phyloP scores from a whole-genome alignment of 2,113 vertebrate species.

The Desmodus rotundus region DNA sequence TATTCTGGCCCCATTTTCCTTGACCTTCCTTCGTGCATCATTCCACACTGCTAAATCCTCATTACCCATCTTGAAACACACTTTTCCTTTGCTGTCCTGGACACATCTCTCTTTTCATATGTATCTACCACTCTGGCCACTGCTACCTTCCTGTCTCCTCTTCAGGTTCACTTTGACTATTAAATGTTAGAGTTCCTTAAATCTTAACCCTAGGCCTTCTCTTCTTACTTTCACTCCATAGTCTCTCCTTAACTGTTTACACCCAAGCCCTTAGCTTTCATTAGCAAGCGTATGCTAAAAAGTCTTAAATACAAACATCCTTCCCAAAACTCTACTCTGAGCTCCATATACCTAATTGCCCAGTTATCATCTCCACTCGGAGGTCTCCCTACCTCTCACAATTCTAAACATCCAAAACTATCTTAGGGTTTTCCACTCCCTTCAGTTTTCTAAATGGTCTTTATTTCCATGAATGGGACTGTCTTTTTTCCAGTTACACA shows the following conservation, averaged over 20 bases:
- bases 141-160: neutral
- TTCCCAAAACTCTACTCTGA: neutral
- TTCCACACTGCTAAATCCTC: neutral
- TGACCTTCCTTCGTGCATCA: neutral
- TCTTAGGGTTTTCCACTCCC: no score
- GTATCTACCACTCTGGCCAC: neutral
- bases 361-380: neutral
- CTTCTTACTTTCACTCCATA: neutral
- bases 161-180: neutral
- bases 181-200: neutral
- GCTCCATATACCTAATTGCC: neutral
- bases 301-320: neutral
- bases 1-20: neutral
- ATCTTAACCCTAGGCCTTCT: neutral
- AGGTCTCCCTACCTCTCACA: neutral
- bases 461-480: no score
- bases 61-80: neutral
- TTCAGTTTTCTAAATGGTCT: no score
- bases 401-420: no score
- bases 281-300: neutral
- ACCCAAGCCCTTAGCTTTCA: neutral
- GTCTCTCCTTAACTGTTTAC: neutral
- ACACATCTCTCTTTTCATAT: neutral
- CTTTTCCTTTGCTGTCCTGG: neutral
- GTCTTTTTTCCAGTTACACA: no score